Base-by-base conservation (phyloP, 2,797 vertebrate species). In the Takifugu ocellatus region DNA sequence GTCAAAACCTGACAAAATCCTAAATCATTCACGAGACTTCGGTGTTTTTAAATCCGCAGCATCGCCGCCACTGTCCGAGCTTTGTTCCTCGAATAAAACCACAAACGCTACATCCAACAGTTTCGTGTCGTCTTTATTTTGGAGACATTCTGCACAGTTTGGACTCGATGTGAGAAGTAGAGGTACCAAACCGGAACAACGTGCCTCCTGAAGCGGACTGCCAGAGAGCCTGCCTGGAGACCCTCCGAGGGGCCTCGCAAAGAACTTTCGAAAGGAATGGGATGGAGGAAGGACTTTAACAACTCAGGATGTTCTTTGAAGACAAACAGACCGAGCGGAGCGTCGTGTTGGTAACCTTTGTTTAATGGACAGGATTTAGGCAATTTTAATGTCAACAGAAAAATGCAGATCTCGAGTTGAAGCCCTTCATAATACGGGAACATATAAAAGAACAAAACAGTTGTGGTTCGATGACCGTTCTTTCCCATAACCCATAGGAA, bases 111-210 rank as follows among this genome's bases (percentile, higher is more conserved):
- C 45, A 3, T 66, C 44, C 49, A 76, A 67, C 69, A 62, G 78
- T 86, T 84, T 21, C 79, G 77, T 72, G 63, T 77, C 47, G 6
- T 66, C 66, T 85, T 84, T 84, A 77, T 86, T 82, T 45, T 42
- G 54, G 52, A 80, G 67, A 84, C 78, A 73, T 78, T 70, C 67
- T 79, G 70, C 74, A 84, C 74, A 75, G 69, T 78, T 78, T 60
- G 66, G 76, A 78, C 64, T 72, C 61, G n/a, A 42, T 66, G 63
- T 47, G 51, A 53, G 56, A 68, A 83, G 74, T 68, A 62, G 74
- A 43, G 72, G 70, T 67, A 63, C 61, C 71, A 75, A 71, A 76
- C 69, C 25, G 56, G 56, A 65, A 74, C 66, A 25, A 63, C 49
- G 33, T n/a, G 36, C 49, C 65, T 63, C 59, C 65, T 54, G n/a